Percentiles rank a stretch among this genome's conserved stretches.
These are phyloP conservation scores for Terebella lapidaria DNA, from an alignment of 2,888 invertebrate genomes.

Conservation along the genomic window DNA sequence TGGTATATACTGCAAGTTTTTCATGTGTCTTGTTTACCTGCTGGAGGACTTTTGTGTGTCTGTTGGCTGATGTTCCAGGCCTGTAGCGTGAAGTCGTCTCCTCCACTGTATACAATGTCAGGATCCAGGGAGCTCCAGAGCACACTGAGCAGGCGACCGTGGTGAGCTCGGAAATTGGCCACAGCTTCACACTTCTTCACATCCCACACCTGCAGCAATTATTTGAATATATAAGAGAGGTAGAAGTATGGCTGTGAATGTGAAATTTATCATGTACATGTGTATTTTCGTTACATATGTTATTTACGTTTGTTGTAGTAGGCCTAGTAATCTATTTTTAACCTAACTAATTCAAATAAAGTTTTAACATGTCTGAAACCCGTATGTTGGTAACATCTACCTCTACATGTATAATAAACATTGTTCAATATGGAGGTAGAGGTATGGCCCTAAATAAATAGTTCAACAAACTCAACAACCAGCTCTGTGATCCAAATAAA, in stretches of 20 bases:
- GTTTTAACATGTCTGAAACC: too few relatives aligned
- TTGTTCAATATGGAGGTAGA: too few relatives aligned
- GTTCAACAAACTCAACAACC: too few relatives aligned
- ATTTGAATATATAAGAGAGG: not conserved
- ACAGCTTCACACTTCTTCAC: slow-evolving; percentile 58
- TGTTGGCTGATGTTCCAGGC: slow-evolving; percentile 63
- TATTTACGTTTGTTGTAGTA: too few relatives aligned
- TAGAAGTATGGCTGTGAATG: not conserved
- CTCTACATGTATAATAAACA: too few relatives aligned
- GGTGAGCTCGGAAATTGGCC: slow-evolving; percentile 62
- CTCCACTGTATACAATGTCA: slow-evolving; percentile 64
- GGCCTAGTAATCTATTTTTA: too few relatives aligned
- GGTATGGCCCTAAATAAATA: too few relatives aligned
- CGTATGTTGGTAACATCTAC: too few relatives aligned
- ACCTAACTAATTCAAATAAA: too few relatives aligned
- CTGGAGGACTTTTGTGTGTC: slow-evolving; percentile 15
- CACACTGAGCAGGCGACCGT: slow-evolving; percentile 59
- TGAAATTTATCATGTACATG: not conserved
- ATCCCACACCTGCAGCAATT: slow-evolving; percentile 67
- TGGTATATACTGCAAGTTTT: too few relatives aligned
- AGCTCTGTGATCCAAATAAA: too few relatives aligned
- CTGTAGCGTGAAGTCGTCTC: slow-evolving; percentile 64
- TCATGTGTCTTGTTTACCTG: slow-evolving; percentile 8
- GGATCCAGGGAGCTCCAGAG: slow-evolving; percentile 66
- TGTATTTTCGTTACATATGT: not conserved